Evolutionary conservation across 2,888 invertebrate genomes (phyloP).

Genomic region (Troides aeacus): DNA sequence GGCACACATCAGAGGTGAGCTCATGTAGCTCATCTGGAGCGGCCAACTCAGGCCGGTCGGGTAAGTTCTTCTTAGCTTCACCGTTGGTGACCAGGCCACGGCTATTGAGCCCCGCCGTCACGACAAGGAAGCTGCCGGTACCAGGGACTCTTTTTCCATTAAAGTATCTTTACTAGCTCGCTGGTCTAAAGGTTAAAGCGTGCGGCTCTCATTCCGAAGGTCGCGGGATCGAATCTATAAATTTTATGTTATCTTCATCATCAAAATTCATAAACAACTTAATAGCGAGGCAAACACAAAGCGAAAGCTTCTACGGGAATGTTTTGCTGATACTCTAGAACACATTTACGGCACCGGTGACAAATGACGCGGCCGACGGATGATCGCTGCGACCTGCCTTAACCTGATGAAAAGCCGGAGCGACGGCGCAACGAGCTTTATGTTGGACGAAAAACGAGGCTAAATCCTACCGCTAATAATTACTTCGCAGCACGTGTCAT

Average conservation of each 20-base stretch:
- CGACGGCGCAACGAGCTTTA: slow-evolving; percentile 49
- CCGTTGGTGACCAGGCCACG: too few relatives aligned
- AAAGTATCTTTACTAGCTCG: too few relatives aligned
- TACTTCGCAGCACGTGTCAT: slow-evolving; percentile 47
- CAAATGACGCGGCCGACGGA: slow-evolving; percentile 41
- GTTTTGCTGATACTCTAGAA: slow-evolving; percentile 31
- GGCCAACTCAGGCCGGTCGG: too few relatives aligned
- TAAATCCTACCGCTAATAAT: slow-evolving; percentile 50
- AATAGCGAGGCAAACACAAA: slow-evolving; percentile 26
- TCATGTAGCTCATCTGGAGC: too few relatives aligned
- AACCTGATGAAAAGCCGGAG: slow-evolving; percentile 42
- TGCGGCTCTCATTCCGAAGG: too few relatives aligned
- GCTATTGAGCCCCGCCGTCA: too few relatives aligned
- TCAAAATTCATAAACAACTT: neutral
- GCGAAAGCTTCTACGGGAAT: slow-evolving; percentile 11
- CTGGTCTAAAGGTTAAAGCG: too few relatives aligned
- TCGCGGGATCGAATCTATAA: neutral
- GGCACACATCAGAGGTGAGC: too few relatives aligned
- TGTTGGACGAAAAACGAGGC: slow-evolving; percentile 50
- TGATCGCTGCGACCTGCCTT: slow-evolving; percentile 33
- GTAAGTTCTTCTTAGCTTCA: too few relatives aligned
- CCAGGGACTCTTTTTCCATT: too few relatives aligned
- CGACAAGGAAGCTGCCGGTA: too few relatives aligned
- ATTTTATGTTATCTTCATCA: neutral
- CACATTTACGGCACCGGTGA: slow-evolving; percentile 45